Evolutionary conservation across 1,140 invertebrate species (phyloP), one percentile per base, ranked within the genome.

Genomic region (Hermetia illucens): DNA sequence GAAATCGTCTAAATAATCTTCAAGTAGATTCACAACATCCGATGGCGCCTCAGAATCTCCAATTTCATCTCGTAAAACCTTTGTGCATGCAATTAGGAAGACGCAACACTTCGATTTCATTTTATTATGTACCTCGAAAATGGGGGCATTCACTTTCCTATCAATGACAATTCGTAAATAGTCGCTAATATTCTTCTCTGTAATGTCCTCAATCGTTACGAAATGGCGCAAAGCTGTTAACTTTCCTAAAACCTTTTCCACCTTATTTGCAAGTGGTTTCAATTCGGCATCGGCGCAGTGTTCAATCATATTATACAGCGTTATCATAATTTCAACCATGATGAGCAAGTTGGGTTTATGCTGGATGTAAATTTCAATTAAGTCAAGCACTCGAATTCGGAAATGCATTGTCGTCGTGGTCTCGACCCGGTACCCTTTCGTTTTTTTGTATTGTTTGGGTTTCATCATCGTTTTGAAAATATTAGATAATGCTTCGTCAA

Each of bases 361-460:
- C 40, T 79, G 75, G 27, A 80, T 49, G 53, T 80, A 81, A 40
- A 72, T 76, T 42, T 80, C 73, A 12, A 82, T 55, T 12, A 83
- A 62, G 65, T 82, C 79, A 32, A 81, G 63, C 18, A 74, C 76
- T 44, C 77, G 64, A 15, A 75, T 70, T 39, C 79, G 63, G 42
- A 81, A 82, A 51, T 82, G 76, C 24, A 72, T 79, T 3, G 81
- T 53, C 2, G 68, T 55, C 50, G 76, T 71, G 33, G 74, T 73
- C 37, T 72, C 64, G 52, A 75, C 77, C 12, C 63, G 66, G 47
- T 80, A 76, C 44, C 75, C 76, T 42, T 76, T 78, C 0, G 61
- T 57, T 49, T 69, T 69, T 21, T 61, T 68, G 1, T 13, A 34
- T 40, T 39, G 34, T 18, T 27, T 13, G 24, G 10, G 12, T 46